Evolutionary conservation across 2,888 invertebrate species (phyloP).

Genomic region (Drosophila leonis): DNA sequence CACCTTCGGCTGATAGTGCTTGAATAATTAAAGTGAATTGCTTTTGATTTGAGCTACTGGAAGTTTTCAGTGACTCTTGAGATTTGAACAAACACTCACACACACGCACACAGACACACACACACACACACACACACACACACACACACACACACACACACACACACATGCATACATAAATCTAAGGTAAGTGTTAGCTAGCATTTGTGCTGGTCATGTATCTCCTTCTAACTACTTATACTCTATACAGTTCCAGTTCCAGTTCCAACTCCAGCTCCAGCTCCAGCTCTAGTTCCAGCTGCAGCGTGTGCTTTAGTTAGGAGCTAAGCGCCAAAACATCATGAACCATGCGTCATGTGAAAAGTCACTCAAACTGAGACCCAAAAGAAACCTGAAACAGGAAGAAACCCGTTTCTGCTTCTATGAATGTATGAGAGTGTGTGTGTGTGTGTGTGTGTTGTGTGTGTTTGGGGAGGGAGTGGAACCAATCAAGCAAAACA

Average conservation of each 20-base stretch:
- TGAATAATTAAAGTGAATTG: slow-evolving; percentile 34
- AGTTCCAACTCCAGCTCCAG: not conserved
- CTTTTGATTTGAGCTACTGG: slow-evolving; percentile 35
- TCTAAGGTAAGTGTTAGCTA: slow-evolving; percentile 40
- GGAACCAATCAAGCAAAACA: slow-evolving; percentile 72
- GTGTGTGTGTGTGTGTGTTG: slow-evolving; percentile 22
- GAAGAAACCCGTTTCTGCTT: slow-evolving; percentile 67
- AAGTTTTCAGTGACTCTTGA: slow-evolving; percentile 25
- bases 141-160: slow-evolving; percentile 10
- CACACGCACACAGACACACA: slow-evolving; percentile 1
- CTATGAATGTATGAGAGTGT: slow-evolving; percentile 14
- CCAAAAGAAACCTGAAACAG: slow-evolving; percentile 66
- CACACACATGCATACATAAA: slow-evolving; percentile 29
- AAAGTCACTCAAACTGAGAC: slow-evolving; percentile 57
- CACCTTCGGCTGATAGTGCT: slow-evolving; percentile 15
- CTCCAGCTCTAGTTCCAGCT: slow-evolving; percentile 4
- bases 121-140: no score
- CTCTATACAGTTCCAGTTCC: not conserved
- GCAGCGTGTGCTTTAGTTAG: slow-evolving; percentile 34
- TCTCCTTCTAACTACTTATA: slow-evolving; percentile 1
- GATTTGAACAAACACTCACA: slow-evolving; percentile 12
- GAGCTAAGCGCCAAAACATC: slow-evolving; percentile 54
- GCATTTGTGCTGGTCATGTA: slow-evolving; percentile 38
- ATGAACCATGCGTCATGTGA: slow-evolving; percentile 66
- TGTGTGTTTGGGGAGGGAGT: slow-evolving; percentile 53